phyloP scores from a whole-genome alignment of 2,888 invertebrate species.

The Parelbella ahira region DNA sequence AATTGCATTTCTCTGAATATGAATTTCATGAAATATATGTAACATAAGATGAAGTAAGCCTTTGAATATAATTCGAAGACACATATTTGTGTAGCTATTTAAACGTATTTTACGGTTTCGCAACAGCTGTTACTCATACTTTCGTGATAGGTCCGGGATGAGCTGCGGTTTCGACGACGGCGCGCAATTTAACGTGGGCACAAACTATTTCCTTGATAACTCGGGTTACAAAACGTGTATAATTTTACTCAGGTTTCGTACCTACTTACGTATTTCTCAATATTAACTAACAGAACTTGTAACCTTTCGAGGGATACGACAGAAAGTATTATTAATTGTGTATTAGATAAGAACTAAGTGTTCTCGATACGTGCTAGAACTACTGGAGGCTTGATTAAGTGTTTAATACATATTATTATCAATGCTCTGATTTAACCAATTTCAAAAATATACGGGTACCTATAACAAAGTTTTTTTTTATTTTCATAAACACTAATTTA shows the following conservation, averaged over 20 bases:
- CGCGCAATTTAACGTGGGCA: constrained; percentile 28
- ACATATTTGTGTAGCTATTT: no score
- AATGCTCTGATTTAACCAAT: constrained; percentile 3
- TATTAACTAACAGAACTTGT: constrained; percentile 17
- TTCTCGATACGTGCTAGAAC: constrained; percentile 6
- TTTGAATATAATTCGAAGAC: no score
- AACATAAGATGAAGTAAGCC: no score
- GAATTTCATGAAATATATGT: no score
- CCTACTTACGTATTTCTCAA: constrained; percentile 33
- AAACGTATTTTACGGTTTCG: constrained; percentile 35
- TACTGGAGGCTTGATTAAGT: no score
- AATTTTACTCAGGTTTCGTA: no score
- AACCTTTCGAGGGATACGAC: constrained; percentile 19
- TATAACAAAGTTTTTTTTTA: no score
- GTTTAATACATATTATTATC: no score
- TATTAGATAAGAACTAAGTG: constrained; percentile 9
- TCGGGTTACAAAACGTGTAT: constrained; percentile 33
- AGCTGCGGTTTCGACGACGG: constrained; percentile 40
- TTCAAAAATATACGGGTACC: not conserved
- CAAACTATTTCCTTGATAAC: constrained; percentile 33
- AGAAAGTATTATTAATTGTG: constrained; percentile 22
- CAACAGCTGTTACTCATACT: constrained; percentile 36
- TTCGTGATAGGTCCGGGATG: constrained; percentile 45
- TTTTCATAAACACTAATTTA: no score
- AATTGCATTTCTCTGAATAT: no score